Evolutionary conservation across 92 coral and sea anemone species (phyloP).

Genomic region (Parazoanthus atlanticus): DNA sequence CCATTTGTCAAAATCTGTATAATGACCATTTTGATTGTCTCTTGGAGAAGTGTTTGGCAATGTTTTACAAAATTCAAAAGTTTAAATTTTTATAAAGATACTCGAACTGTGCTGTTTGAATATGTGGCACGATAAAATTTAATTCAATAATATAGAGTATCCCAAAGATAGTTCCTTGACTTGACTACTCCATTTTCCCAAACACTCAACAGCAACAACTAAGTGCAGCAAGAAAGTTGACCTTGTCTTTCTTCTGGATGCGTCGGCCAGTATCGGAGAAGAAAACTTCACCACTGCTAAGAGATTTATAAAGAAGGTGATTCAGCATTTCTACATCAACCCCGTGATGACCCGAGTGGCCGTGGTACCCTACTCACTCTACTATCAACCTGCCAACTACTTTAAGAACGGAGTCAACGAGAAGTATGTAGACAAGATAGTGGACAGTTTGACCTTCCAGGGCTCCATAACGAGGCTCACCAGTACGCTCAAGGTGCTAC

Average conservation of each 20-base stretch:
- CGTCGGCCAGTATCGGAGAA: slow-evolving; percentile 32
- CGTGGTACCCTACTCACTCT: slow-evolving; percentile 27
- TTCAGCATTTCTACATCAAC: slow-evolving; percentile 9
- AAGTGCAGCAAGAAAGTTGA: slow-evolving; percentile 41
- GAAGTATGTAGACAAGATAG: slow-evolving; percentile 4
- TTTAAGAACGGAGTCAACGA: slow-evolving; percentile 31
- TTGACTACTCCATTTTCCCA: background rate
- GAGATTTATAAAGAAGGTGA: slow-evolving; percentile 12
- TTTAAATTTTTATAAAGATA: too few relatives aligned
- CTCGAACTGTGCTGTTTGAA: too few relatives aligned
- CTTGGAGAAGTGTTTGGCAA: too few relatives aligned
- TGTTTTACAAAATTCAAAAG: too few relatives aligned
- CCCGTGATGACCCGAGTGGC: slow-evolving; percentile 35
- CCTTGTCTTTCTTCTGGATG: slow-evolving; percentile 38
- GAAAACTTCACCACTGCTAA: slow-evolving; percentile 28
- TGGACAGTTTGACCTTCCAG: slow-evolving; percentile 3
- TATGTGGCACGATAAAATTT: too few relatives aligned
- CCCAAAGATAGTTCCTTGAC: too few relatives aligned
- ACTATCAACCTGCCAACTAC: slow-evolving; percentile 29
- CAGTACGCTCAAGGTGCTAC: background rate
- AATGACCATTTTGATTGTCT: too few relatives aligned
- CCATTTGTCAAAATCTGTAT: too few relatives aligned
- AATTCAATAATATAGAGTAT: too few relatives aligned
- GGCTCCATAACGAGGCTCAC: slow-evolving; percentile 12
- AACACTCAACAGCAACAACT: slow-evolving; percentile 4